Conservation (phyloP, 1,140 invertebrate genomes). For the Cyclina sinensis region DNA sequence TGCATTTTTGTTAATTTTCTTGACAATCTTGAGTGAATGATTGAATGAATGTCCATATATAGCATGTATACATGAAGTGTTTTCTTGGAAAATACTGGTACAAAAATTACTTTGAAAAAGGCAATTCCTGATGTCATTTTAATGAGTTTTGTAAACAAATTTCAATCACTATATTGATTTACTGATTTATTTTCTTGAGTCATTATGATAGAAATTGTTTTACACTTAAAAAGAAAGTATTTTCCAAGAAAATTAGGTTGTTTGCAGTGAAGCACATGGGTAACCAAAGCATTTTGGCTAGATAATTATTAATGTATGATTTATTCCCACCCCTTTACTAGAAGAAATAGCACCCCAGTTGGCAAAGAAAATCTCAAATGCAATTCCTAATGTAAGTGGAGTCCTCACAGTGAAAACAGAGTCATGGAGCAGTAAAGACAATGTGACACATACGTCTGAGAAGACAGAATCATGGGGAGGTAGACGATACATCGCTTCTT, state of each 20-base stretch:
- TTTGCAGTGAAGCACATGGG: conserved; percentile 39
- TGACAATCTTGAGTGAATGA: conserved; percentile 21
- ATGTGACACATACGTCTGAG: conserved; percentile 78
- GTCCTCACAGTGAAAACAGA: conserved; percentile 81
- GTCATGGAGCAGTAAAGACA: conserved; percentile 83
- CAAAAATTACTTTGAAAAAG: neutral
- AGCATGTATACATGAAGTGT: conserved; percentile 31
- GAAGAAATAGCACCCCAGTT: conserved; percentile 77
- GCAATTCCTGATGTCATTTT: neutral
- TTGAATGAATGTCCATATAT: conserved; percentile 37
- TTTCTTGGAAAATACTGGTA: conserved; percentile 11
- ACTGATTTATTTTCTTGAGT: no score
- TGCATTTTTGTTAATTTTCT: conserved; percentile 7
- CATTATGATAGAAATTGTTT: no score
- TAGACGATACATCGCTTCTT: conserved; percentile 66
- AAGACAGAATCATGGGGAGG: conserved; percentile 84
- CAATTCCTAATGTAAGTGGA: conserved; percentile 75
- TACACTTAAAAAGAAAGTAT: no score
- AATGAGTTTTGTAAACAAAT: no score
- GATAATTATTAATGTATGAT: conserved; percentile 45
- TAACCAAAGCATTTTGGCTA: conserved; percentile 32
- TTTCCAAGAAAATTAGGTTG: conserved; percentile 31
- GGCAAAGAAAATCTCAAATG: conserved; percentile 77
- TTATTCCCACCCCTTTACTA: conserved; percentile 64
- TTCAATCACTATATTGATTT: no score